A percentile compares a stretch with the other conserved stretches of the same genome.
phyloP scores from a whole-genome alignment of 2,113 vertebrate species.

The Thermophis baileyi region DNA sequence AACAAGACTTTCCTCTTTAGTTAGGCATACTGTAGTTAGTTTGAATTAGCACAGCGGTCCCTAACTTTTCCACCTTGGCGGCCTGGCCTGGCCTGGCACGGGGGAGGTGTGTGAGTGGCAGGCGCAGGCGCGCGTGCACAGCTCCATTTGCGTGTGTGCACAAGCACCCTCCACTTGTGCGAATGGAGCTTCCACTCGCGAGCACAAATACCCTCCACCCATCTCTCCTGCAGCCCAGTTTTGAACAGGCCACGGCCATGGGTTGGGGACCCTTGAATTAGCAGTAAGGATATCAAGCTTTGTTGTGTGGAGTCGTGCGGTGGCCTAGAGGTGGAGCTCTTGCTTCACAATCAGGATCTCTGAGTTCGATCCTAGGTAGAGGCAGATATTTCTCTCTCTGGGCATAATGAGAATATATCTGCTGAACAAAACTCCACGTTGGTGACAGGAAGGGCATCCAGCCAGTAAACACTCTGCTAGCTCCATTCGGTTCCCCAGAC shows the following conservation, averaged over 20 bases:
- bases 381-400: no score
- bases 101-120: not conserved
- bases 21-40: not conserved
- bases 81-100: not conserved
- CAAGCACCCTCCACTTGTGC: not conserved
- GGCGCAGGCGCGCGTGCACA: not conserved
- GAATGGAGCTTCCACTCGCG: not conserved
- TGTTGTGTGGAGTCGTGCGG: not conserved
- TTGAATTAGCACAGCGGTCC: not conserved
- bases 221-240: not conserved
- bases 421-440: no score
- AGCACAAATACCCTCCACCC: no score
- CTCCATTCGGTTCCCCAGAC: no score
- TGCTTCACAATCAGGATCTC: no score
- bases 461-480: no score
- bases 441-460: no score
- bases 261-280: not conserved
- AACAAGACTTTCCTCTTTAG: not conserved
- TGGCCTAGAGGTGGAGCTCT: no score
- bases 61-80: not conserved
- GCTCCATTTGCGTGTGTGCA: not conserved
- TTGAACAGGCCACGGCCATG: not conserved
- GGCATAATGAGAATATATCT: no score
- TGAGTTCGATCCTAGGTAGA: no score
- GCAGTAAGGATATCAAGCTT: not conserved